Base-by-base conservation (phyloP, 2,113 vertebrate genomes). In the Condylura cristata region DNA sequence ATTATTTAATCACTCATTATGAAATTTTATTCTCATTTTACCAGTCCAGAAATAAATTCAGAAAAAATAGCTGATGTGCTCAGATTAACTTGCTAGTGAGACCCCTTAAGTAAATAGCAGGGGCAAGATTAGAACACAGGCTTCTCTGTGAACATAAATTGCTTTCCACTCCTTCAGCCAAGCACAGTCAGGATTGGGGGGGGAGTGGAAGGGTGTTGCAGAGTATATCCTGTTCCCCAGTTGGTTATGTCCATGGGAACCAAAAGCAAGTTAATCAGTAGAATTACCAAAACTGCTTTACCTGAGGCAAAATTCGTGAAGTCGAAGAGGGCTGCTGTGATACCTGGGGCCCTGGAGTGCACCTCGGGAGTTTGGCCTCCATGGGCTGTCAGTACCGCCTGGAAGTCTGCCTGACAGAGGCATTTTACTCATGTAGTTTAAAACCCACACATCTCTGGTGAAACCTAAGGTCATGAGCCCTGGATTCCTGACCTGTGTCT, bases 401-500 rank as follows among this genome's bases (percentile, higher is more conserved):
- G 51, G 75, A 86, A 82, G 44, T 48, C 51, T 8, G 41, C 65
- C 37, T 6, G 30, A 48, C 78, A 90, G 66, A 94, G n/a, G 18
- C 32, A 87, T 39, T 48, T 41, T 37, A 30, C 71, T 87, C 70
- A 11, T 72, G 5, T 66, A 63, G 61, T 66, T 91, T 78, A 60
- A 80, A 51, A 65, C 41, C 51, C 34, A 30, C 37, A 8, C 34
- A 71, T 39, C 16, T 26, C 28, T 2, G 1, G 18, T 4, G 1
- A 37, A 86, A 58, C 30, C 68, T 13, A 18, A n/a, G 89, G 81
- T 76, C 46, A 24, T 34, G 53, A 79, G 65, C 80, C 75, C 79
- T 93, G 44, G 10, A 81, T 90, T 96, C 37, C 32, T 93, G 85
- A 68, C 84, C 85, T 93, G 63, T 51, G 91, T 78, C 37, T 91